Evolutionary conservation across 1,140 invertebrate genomes (phyloP), one percentile per base, ranked within the genome.

Genomic region (Cherax destructor): DNA sequence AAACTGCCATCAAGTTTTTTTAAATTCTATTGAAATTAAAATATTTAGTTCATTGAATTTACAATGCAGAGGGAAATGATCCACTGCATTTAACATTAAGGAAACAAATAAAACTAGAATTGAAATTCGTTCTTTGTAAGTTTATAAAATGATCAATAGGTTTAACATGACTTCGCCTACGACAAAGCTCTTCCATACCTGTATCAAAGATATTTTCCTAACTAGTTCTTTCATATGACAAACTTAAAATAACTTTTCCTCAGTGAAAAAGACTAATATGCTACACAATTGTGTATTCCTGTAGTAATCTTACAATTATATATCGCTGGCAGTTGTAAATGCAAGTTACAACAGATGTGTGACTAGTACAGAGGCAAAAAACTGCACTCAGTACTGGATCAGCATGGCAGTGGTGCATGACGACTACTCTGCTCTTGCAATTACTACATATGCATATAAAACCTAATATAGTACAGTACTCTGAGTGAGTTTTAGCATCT

Each of bases 71-170:
- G 9, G 13, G 52, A 1, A 0, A 10, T 56, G 13, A 56, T 56
- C 52, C 52, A 56, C 1, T 41, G 30, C 9, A 56, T 13, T 56
- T 56, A 56, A 56, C 52, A 41, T 41, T 41, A 41, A 41, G 30
- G 30, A 41, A 41, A 41, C 30, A 41, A 83, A 83, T 83, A 47
- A 83, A 83, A 83, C 81, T 49, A 69, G 10, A 13, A 30, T 47
- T 69, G 59, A 83, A 83, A 69, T 49, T 83, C 21, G 3, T 61
- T 65, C 69, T 69, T 83, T 21, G 16, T 49, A 69, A 69, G 50
- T 59, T 69, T 69, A 56, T 69, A 83, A 83, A 83, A 83, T 83
- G 69, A 69, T 83, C 81, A 83, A 41, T 61, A 83, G 18, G 69
- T 69, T 30, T 61, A 41, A 18, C 30, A 83, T 41, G 18, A 49